These are phyloP conservation scores for Pseudocheirus occidentalis DNA, from an alignment of 2,797 vertebrate genomes.

Conservation along the genomic window DNA sequence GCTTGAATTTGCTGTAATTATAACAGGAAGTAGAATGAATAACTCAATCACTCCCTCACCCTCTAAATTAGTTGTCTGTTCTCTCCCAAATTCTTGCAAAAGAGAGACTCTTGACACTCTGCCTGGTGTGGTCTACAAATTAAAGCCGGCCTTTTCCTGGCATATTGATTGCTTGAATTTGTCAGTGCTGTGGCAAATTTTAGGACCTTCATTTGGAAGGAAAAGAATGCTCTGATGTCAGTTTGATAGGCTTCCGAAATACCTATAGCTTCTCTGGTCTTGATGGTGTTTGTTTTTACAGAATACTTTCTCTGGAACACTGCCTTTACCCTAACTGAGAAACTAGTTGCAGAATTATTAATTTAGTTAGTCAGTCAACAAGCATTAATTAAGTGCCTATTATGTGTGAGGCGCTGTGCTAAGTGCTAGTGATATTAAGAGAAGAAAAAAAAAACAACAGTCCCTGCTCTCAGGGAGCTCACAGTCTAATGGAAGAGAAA, in stretches of 20 bases:
- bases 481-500: neutral
- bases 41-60: neutral
- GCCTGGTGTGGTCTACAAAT: neutral
- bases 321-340: neutral
- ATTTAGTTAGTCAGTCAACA: neutral
- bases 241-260: neutral
- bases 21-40: constrained; percentile 33
- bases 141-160: neutral
- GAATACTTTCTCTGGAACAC: neutral
- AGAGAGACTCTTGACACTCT: neutral
- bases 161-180: constrained; percentile 1
- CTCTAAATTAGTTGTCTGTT: neutral
- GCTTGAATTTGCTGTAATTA: constrained; percentile 55
- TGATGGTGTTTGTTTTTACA: neutral
- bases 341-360: neutral
- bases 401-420: neutral
- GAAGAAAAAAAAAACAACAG: too few species aligned
- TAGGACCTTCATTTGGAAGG: neutral
- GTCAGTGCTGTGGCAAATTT: neutral
- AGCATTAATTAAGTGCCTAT: neutral
- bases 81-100: constrained; percentile 8
- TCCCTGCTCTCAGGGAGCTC: neutral
- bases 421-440: neutral
- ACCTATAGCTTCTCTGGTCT: neutral
- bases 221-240: neutral